phyloP scores from a whole-genome alignment of 1,140 invertebrate genomes.

The Sitobion miscanthi region DNA sequence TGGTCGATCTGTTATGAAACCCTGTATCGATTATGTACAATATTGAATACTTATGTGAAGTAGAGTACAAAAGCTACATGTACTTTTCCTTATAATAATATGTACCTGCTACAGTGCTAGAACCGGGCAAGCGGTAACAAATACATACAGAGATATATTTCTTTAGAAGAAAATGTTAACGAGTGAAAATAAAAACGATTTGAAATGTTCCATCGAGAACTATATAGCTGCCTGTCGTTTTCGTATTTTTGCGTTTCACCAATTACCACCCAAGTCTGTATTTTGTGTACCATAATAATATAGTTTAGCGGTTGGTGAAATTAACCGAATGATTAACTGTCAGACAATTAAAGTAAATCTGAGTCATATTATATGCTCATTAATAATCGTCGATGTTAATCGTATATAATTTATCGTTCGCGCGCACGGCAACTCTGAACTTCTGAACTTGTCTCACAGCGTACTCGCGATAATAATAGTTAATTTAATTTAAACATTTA shows the following conservation, averaged over 20 bases:
- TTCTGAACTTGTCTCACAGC: neutral
- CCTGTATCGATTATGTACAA: neutral
- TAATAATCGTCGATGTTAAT: neutral
- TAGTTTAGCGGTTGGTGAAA: neutral
- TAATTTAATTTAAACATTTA: slow-evolving; percentile 1
- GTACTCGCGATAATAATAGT: neutral
- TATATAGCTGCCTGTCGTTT: neutral
- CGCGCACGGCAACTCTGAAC: neutral
- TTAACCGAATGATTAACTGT: neutral
- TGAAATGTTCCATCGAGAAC: neutral
- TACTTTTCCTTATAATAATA: neutral
- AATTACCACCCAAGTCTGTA: neutral
- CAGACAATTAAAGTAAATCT: slow-evolving; percentile 9
- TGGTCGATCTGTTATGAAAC: neutral
- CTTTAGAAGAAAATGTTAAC: neutral
- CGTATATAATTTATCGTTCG: neutral
- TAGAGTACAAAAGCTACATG: neutral
- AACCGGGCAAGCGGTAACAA: neutral
- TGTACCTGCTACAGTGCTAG: too few relatives aligned
- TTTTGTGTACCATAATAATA: neutral
- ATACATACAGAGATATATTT: neutral
- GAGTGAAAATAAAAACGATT: neutral
- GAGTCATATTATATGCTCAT: slow-evolving; percentile 5
- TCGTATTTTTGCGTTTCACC: neutral
- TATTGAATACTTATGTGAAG: neutral